phyloP scores from a whole-genome alignment of 2,888 invertebrate genomes.

The Drosophila niveifrons region DNA sequence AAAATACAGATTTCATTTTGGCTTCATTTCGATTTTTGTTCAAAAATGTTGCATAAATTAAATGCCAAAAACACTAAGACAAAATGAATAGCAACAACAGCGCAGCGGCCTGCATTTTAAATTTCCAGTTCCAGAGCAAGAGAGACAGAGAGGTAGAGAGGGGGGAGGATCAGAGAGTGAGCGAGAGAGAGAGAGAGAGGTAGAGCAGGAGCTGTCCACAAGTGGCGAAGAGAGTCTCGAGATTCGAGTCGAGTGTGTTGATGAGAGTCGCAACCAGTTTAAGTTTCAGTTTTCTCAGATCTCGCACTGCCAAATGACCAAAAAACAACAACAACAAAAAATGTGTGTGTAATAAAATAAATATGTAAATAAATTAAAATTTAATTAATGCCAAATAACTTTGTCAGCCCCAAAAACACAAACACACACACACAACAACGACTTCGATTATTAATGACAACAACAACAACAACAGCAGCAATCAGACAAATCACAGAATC shows the following conservation, averaged over 20 bases:
- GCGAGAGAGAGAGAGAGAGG: neutral
- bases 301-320: slow-evolving; percentile 25
- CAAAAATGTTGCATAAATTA: slow-evolving; percentile 61
- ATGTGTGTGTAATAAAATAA: slow-evolving; percentile 67
- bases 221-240: neutral
- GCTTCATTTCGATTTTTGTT: slow-evolving; percentile 44
- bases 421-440: slow-evolving; percentile 20
- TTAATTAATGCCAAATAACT: slow-evolving; percentile 70
- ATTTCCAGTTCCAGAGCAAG: slow-evolving; percentile 9
- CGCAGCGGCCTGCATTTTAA: slow-evolving; percentile 49
- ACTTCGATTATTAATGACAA: slow-evolving; percentile 23
- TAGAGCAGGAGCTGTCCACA: slow-evolving; percentile 1
- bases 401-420: slow-evolving; percentile 46
- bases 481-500: slow-evolving; percentile 4
- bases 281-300: slow-evolving; percentile 18
- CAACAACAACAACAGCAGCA: slow-evolving; percentile 18
- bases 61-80: slow-evolving; percentile 27
- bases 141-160: neutral
- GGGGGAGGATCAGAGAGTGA: neutral
- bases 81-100: slow-evolving; percentile 16
- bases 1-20: slow-evolving; percentile 45
- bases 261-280: slow-evolving; percentile 42
- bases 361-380: slow-evolving; percentile 77
- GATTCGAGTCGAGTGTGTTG: slow-evolving; percentile 14
- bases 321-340: slow-evolving; percentile 36